phyloP scores from a whole-genome alignment of 2,888 invertebrate species.

The Clunio marinus region DNA sequence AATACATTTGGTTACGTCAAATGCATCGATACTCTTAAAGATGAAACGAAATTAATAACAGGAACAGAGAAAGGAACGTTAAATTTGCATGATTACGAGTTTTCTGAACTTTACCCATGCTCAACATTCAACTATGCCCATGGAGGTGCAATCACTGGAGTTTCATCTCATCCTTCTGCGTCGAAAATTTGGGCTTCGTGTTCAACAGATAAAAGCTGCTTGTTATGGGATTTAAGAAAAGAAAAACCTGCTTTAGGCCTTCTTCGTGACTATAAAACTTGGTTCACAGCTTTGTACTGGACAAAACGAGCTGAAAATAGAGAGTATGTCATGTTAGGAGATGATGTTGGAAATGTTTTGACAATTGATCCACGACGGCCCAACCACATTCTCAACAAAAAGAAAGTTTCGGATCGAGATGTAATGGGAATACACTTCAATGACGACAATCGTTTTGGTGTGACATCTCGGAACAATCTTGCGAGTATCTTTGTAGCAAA shows the following conservation, averaged over 20 bases:
- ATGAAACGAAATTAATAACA: not conserved
- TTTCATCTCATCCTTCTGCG: not conserved
- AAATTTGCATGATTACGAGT: not conserved
- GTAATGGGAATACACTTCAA: not conserved
- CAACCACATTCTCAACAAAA: not conserved
- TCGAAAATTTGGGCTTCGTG: not conserved
- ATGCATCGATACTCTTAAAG: not conserved
- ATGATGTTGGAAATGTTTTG: constrained; percentile 4
- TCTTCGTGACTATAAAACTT: not conserved
- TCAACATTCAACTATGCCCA: not conserved
- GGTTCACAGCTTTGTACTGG: not conserved
- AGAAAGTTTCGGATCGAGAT: not conserved
- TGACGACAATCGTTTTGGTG: not conserved
- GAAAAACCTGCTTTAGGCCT: not conserved
- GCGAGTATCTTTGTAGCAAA: not conserved
- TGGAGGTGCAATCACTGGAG: not conserved
- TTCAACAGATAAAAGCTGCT: not conserved
- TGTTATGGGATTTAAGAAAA: not conserved
- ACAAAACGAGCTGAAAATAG: not conserved
- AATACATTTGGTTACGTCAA: not conserved
- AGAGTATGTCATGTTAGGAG: not conserved
- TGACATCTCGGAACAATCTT: not conserved
- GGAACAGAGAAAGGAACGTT: not conserved
- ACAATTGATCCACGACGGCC: not conserved
- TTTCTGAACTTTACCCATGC: not conserved